Base-by-base conservation (phyloP, 2,113 vertebrate genomes). In the Rafetus swinhoei region DNA sequence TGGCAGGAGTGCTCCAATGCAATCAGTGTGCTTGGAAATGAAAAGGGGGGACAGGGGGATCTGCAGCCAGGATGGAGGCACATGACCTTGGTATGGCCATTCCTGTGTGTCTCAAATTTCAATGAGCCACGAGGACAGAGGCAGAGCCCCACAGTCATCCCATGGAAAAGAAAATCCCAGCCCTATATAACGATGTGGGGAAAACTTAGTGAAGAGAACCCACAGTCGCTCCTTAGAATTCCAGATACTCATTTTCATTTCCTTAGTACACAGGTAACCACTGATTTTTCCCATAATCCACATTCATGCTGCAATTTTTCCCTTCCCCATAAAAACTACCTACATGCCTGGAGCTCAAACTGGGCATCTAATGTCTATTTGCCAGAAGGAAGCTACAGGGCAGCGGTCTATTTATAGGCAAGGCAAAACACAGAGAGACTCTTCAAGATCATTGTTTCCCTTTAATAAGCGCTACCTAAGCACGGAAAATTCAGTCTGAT, bases 381-480 rank as follows among this genome's bases (percentile, higher is more conserved):
- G 27, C 72, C 85, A 57, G 35, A 6, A 82, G 59, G 8, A 90
- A 92, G 90, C 79, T 21, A 53, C 29, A 88, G 27, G 25, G 24
- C 24, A 57, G 1, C 15, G 18, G 32, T 52, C 57, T 95, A 88
- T 94, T 96, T 84, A 94, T 55, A 95, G 54, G 59, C n/a, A 77
- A 1, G 2, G 82, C 19, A 93, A 90, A 86, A 21, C 10, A 0
- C 84, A 69, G 54, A 94, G 35, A 72, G 56, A 90, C 65, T 74
- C 52, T 85, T 82, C 84, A 90, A 90, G 91, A 92, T 84, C 87
- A 93, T 0, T 84, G 27, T 89, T 96, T 95, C 0, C 85, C 82
- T 82, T 93, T 95, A 92, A 94, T 86, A 96, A 95, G 93, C 79
- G 84, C 81, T 69, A 92, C 74, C 50, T 88, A 86, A 92, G 86